These are phyloP conservation scores for Bimastos eiseni DNA, from an alignment of 2,888 invertebrate genomes.

Conservation along the genomic window DNA sequence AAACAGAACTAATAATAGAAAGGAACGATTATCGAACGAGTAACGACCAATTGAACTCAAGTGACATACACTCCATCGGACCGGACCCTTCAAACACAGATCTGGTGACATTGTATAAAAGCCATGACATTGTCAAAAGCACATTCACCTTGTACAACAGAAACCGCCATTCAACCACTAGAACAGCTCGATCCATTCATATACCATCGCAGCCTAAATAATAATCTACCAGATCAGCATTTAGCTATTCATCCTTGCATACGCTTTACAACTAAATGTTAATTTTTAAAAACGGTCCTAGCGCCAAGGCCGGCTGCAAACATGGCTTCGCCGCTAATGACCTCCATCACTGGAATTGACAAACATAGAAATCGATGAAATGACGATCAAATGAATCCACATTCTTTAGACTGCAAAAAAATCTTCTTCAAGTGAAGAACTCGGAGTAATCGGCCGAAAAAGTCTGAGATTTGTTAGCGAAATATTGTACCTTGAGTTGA, in stretches of 20 bases:
- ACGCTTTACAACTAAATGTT: neutral
- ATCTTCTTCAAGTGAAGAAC: neutral
- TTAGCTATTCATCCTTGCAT: neutral
- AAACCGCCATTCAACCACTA: neutral
- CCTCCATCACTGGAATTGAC: neutral
- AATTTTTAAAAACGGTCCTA: neutral
- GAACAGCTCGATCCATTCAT: neutral
- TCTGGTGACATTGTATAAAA: neutral
- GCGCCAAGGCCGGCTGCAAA: neutral
- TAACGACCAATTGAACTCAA: neutral
- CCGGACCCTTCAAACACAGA: neutral
- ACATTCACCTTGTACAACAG: neutral
- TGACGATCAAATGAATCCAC: neutral
- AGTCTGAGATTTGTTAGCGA: neutral
- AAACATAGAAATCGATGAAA: neutral
- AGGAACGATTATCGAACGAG: neutral
- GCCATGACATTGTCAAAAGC: neutral
- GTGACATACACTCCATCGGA: neutral
- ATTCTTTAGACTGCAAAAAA: neutral
- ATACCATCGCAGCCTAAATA: neutral
- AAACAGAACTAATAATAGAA: neutral
- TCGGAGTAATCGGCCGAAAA: neutral
- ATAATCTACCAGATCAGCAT: neutral
- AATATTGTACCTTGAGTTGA: neutral
- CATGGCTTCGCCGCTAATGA: neutral